Evolutionary conservation across 2,797 vertebrate genomes (phyloP).

Genomic region (Geotria australis): DNA sequence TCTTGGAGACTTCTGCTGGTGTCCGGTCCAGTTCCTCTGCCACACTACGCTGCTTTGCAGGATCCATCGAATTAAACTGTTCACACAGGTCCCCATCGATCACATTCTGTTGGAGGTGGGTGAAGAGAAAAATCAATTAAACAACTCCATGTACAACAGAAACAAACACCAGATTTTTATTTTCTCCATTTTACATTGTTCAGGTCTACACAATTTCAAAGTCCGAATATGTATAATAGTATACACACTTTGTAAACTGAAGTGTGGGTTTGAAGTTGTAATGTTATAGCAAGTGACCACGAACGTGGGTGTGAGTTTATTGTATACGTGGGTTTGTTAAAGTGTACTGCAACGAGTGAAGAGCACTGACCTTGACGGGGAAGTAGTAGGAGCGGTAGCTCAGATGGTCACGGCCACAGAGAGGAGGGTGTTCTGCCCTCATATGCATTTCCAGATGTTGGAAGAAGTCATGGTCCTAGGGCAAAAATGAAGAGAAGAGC

Average conservation of each 20-base stretch:
- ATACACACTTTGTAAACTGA: too few relatives aligned
- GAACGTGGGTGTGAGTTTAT: too few relatives aligned
- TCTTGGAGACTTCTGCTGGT: slow-evolving; percentile 87
- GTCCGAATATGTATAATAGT: too few relatives aligned
- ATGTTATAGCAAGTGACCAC: too few relatives aligned
- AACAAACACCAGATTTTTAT: too few relatives aligned
- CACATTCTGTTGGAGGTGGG: slow-evolving; percentile 36
- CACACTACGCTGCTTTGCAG: slow-evolving; percentile 87
- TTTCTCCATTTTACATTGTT: too few relatives aligned
- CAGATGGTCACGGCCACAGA: slow-evolving; percentile 83
- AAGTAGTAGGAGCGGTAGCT: slow-evolving; percentile 98
- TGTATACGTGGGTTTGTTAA: too few relatives aligned
- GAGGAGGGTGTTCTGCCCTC: slow-evolving; percentile 71
- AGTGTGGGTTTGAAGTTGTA: too few relatives aligned
- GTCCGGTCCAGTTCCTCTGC: slow-evolving; percentile 81
- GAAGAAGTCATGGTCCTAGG: slow-evolving; percentile 89
- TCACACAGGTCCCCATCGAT: slow-evolving; percentile 94
- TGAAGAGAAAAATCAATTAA: not conserved
- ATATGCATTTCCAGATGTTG: slow-evolving; percentile 97
- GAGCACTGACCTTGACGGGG: slow-evolving; percentile 49
- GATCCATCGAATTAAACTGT: slow-evolving; percentile 99
- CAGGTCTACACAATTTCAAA: too few relatives aligned
- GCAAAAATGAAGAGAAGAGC: not conserved
- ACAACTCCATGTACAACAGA: not conserved
- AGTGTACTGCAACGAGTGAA: not conserved